These are phyloP conservation scores for Thalassarche chlororhynchos DNA, from an alignment of 2,113 vertebrate genomes.

Conservation along the genomic window DNA sequence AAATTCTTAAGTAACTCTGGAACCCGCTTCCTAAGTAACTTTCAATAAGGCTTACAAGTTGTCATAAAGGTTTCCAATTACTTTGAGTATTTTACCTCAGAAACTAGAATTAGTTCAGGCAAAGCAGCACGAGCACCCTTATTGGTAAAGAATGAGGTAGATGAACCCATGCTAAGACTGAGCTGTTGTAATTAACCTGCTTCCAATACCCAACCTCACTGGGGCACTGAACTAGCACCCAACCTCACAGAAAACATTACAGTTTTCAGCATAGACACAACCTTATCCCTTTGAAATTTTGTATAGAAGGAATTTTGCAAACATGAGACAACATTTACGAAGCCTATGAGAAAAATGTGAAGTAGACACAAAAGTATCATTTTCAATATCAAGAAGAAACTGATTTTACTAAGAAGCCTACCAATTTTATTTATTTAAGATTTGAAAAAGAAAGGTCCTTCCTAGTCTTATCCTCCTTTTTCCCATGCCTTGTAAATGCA, in stretches of 20 bases:
- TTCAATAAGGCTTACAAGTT: not conserved
- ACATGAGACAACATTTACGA: not conserved
- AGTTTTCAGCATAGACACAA: not conserved
- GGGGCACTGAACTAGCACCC: not conserved
- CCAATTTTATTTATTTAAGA: not conserved
- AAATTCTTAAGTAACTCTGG: not conserved
- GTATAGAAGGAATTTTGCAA: not conserved
- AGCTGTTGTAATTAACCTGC: not conserved
- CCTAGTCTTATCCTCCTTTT: not conserved
- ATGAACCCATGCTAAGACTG: not conserved
- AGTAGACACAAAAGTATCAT: not conserved
- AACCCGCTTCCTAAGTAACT: not conserved
- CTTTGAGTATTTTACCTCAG: not conserved
- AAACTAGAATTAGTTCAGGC: not conserved
- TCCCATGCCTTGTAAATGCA: not conserved
- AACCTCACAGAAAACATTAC: not conserved
- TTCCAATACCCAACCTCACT: not conserved
- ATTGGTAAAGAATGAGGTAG: not conserved
- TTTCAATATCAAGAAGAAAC: not conserved
- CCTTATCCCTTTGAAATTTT: not conserved
- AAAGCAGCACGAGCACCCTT: not conserved
- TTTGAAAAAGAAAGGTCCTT: not conserved
- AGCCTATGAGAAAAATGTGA: not conserved
- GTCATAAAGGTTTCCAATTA: not conserved
- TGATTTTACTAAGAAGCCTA: not conserved